These are phyloP conservation scores for Girardinichthys multiradiatus DNA, from an alignment of 2,113 vertebrate genomes.

Conservation along the genomic window DNA sequence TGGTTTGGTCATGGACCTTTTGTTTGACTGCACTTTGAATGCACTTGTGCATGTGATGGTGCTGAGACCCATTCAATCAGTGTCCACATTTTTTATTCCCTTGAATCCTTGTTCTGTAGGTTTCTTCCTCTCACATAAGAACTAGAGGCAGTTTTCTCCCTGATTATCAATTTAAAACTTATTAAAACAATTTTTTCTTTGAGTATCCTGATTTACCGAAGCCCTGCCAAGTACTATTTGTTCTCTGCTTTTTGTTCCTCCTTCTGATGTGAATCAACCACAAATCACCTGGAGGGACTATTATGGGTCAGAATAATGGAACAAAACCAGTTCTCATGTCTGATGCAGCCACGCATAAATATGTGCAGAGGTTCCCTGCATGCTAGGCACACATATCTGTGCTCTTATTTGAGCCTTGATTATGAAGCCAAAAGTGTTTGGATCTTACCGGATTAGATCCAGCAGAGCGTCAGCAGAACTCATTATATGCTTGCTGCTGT, in stretches of 20 bases:
- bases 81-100: too few relatives aligned
- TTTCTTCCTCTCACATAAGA: too few relatives aligned
- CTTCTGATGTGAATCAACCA: not conserved
- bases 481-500: constrained; percentile 91
- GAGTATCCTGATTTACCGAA: not conserved
- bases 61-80: too few relatives aligned
- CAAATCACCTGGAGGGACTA: not conserved
- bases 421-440: not conserved
- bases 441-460: constrained; percentile 91
- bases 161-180: too few relatives aligned
- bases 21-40: too few relatives aligned
- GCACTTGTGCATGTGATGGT: too few relatives aligned
- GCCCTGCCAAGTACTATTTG: not conserved
- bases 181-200: not conserved
- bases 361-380: not conserved
- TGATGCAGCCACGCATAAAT: not conserved
- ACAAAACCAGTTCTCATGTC: not conserved
- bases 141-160: too few relatives aligned
- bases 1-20: too few relatives aligned
- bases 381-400: not conserved
- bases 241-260: not conserved
- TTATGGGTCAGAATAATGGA: not conserved
- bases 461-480: constrained; percentile 96
- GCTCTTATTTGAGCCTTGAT: not conserved
- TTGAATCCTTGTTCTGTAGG: too few relatives aligned